A percentile compares a stretch with the other conserved stretches of the same genome.
Conservation (phyloP, 1,140 invertebrate genomes). For the Caenorhabditis latens region DNA sequence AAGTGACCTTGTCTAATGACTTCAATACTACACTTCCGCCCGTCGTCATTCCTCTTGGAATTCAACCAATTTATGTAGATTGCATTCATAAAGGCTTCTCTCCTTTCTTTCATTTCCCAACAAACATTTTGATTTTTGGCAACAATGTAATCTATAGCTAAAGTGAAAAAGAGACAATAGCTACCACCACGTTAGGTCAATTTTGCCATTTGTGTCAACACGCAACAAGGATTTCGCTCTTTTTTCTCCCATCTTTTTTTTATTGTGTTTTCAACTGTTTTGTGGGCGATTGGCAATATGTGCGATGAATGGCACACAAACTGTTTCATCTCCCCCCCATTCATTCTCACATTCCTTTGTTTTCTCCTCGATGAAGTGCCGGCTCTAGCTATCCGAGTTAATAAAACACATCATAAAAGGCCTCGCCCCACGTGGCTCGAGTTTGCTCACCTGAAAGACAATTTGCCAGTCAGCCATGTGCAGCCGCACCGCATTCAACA, state of each 20-base stretch:
- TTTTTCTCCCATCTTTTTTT: background rate
- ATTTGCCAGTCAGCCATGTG: background rate
- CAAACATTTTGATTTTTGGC: background rate
- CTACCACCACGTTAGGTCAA: background rate
- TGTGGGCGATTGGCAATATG: slow-evolving; percentile 45
- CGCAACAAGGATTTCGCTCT: background rate
- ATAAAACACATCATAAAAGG: slow-evolving; percentile 37
- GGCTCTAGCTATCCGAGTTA: background rate
- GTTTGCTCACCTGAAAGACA: slow-evolving; percentile 33
- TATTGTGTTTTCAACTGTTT: slow-evolving; percentile 46
- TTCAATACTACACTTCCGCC: background rate
- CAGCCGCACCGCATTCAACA: slow-evolving; percentile 12
- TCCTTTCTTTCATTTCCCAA: no score
- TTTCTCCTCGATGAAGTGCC: background rate
- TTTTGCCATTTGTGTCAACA: slow-evolving; percentile 40
- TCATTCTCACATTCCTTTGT: background rate
- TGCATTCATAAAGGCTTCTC: no score
- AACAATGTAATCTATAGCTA: background rate
- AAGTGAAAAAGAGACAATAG: background rate
- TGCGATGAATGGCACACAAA: slow-evolving; percentile 12
- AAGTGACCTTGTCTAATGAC: background rate
- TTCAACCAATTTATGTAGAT: no score
- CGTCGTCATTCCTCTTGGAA: no score
- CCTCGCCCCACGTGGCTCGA: slow-evolving; percentile 21
- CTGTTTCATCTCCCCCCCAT: background rate